Evolutionary conservation across 2,113 vertebrate species (phyloP), one percentile per base, ranked within the genome.

Genomic region (Recurvirostra avosetta): DNA sequence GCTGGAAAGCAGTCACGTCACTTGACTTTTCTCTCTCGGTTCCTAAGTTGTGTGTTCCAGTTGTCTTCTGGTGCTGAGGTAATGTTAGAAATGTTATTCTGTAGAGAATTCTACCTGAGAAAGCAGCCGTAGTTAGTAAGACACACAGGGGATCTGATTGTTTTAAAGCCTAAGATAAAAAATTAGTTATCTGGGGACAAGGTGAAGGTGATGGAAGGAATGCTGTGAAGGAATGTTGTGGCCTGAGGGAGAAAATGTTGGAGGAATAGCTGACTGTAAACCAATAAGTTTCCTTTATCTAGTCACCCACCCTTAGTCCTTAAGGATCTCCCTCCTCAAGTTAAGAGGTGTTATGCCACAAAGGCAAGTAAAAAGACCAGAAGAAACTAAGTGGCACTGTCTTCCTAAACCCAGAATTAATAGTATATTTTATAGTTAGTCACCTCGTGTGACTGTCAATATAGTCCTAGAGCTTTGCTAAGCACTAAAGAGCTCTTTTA

Each of bases 161-260:
- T 59, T 90, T 93, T 59, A 88, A 75, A 89, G 52, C 14, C 23
- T 13, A 29, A 55, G 43, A 74, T 77, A 70, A 94, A 88, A 88
- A 86, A 32, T 62, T 25, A 68, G 22, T 85, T 87, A 41, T 55
- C 5, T 75, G 34, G 6, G 49, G 10, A 61, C 50, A 61, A 94
- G 61, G 40, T 82, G 62, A 82, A 75, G 49, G 43, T 68, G 52
- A 52, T 29, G 27, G 43, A 88, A 86, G 19, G 26, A 90, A 71
- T 85, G 32, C 19, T 85, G 29, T 50, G 49, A 88, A 83, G 19
- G 20, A 90, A 67, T 85, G n/a, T 16, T 85, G 29, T 65, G 65
- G 23, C 68, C 83, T 66, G 62, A 79, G 72, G 50, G 62, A 65
- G 38, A 68, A 88, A 56, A 85, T 72, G 14, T 47, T 4, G 3